Conservation (phyloP, 2,797 vertebrate species). For the Coreius guichenoti region DNA sequence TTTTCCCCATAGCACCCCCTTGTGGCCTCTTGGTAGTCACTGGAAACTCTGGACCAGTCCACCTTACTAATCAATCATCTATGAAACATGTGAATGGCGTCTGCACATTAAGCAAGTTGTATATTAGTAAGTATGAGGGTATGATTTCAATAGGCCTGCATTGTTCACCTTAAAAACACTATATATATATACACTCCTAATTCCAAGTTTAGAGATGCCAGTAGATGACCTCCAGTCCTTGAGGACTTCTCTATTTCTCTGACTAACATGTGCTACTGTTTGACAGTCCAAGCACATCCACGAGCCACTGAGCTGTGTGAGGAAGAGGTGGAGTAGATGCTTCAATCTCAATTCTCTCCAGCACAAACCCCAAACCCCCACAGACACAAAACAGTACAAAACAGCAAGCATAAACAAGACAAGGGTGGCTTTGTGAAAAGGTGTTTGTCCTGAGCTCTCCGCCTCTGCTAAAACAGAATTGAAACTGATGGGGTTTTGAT, state of each 20-base stretch:
- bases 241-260: slow-evolving; percentile 13
- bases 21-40: background rate
- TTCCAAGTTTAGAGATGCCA: background rate
- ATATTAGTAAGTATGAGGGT: background rate
- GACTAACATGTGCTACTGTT: slow-evolving; percentile 65
- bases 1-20: background rate
- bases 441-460: background rate
- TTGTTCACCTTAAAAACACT: background rate
- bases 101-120: background rate
- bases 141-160: background rate
- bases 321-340: slow-evolving; percentile 58
- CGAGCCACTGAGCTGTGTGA: slow-evolving; percentile 61
- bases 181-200: background rate
- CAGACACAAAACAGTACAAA: slow-evolving; percentile 66
- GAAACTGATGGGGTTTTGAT: slow-evolving; percentile 18
- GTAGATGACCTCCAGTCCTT: background rate
- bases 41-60: background rate
- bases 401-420: slow-evolving; percentile 67
- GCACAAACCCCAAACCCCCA: slow-evolving; percentile 54
- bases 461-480: slow-evolving; percentile 41
- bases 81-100: background rate
- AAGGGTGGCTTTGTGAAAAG: slow-evolving; percentile 66
- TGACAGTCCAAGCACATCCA: slow-evolving; percentile 74
- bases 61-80: background rate
- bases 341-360: slow-evolving; percentile 60